Evolutionary conservation across 2,797 vertebrate genomes (phyloP).

Genomic region (Helarctos malayanus): DNA sequence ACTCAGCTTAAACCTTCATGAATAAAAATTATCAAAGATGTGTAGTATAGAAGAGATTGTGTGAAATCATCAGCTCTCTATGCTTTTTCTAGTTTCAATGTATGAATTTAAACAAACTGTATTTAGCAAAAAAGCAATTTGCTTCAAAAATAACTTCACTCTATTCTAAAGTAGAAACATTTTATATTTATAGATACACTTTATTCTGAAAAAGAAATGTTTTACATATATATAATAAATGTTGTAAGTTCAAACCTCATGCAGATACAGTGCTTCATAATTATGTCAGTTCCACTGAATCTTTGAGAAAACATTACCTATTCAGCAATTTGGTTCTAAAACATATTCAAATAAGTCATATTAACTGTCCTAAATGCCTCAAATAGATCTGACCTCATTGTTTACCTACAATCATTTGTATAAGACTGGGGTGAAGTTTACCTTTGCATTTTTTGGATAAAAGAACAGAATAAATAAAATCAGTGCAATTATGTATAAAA

Average conservation of each 20-base stretch:
- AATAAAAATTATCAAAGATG: slow-evolving; percentile 85
- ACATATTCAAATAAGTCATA: not conserved
- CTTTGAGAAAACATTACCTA: slow-evolving; percentile 52
- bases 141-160: slow-evolving; percentile 66
- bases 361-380: not conserved
- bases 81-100: slow-evolving; percentile 68
- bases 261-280: slow-evolving; percentile 2
- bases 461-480: slow-evolving; percentile 24
- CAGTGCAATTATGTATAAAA: not conserved
- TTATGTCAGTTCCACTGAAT: slow-evolving; percentile 55
- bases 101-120: slow-evolving; percentile 72
- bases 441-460: slow-evolving; percentile 35
- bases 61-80: slow-evolving; percentile 61
- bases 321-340: not conserved
- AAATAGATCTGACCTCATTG: not conserved
- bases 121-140: slow-evolving; percentile 74
- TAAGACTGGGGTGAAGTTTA: not conserved
- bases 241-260: not conserved
- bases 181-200: not conserved
- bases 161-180: slow-evolving; percentile 62
- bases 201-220: slow-evolving; percentile 45
- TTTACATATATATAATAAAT: slow-evolving; percentile 56
- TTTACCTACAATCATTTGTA: not conserved
- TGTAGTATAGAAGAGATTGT: slow-evolving; percentile 69
- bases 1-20: slow-evolving; percentile 76